These are phyloP conservation scores for Ceratothoa steindachneri DNA, from an alignment of 2,888 invertebrate species.

Conservation along the genomic window DNA sequence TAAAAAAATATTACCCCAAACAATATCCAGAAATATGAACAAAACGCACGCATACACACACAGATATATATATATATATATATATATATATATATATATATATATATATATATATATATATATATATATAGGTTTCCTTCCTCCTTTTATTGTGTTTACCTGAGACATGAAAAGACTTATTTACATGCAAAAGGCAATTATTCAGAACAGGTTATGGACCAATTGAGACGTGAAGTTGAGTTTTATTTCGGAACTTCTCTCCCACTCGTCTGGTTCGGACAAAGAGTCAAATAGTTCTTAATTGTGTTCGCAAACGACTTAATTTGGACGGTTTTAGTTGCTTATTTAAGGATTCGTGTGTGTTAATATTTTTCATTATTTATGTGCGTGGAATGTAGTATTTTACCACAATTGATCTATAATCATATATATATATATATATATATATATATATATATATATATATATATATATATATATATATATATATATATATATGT, in stretches of 20 bases:
- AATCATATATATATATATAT: no score
- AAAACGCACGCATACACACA: neutral
- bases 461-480: no score
- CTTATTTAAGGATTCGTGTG: no score
- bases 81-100: slow-evolving; percentile 8
- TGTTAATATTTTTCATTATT: no score
- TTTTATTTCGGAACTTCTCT: neutral
- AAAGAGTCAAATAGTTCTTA: neutral
- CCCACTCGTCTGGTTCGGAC: neutral
- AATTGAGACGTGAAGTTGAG: neutral
- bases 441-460: no score
- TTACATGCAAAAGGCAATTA: neutral
- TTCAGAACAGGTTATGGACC: neutral
- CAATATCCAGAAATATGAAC: neutral
- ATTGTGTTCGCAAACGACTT: neutral
- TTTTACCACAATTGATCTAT: no score
- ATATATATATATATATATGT: no score
- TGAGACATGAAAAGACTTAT: neutral
- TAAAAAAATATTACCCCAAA: neutral
- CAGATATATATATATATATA: slow-evolving; percentile 14
- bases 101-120: neutral
- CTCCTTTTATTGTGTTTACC: neutral
- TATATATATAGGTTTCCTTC: neutral
- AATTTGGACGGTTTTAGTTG: neutral
- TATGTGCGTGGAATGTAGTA: no score